Evolutionary conservation across 2,113 vertebrate species (phyloP).

Genomic region (Pyxicephalus adspersus): DNA sequence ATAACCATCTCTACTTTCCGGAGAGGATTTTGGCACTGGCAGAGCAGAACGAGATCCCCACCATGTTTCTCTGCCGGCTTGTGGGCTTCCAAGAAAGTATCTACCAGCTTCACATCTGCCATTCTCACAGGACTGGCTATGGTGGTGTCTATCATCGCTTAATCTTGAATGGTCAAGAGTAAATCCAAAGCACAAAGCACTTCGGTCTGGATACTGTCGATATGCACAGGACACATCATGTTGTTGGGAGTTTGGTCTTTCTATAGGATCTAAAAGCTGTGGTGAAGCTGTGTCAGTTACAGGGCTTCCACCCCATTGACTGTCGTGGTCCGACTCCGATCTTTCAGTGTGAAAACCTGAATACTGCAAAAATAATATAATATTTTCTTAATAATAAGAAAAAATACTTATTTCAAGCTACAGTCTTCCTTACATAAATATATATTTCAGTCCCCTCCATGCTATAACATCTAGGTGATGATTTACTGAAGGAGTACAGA

Average conservation of each 20-base stretch:
- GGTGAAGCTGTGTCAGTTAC: slow-evolving; percentile 88
- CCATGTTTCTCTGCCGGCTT: slow-evolving; percentile 83
- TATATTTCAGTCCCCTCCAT: no score
- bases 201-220: slow-evolving; percentile 81
- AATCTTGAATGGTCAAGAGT: slow-evolving; percentile 79
- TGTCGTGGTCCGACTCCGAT: slow-evolving; percentile 92
- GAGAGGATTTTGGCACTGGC: slow-evolving; percentile 81
- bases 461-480: no score
- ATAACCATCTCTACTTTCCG: slow-evolving; percentile 83
- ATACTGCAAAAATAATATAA: slow-evolving; percentile 88
- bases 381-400: no score
- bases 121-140: slow-evolving; percentile 83
- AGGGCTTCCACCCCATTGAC: slow-evolving; percentile 92
- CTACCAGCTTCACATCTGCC: slow-evolving; percentile 90
- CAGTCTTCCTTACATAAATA: no score
- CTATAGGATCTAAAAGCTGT: slow-evolving; percentile 82
- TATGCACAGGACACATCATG: slow-evolving; percentile 86
- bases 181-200: slow-evolving; percentile 81
- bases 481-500: no score
- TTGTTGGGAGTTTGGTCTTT: slow-evolving; percentile 76
- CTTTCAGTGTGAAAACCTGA: slow-evolving; percentile 89
- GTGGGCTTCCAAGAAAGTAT: slow-evolving; percentile 88
- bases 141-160: slow-evolving; percentile 78
- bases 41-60: slow-evolving; percentile 83
- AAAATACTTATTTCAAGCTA: not conserved